These are phyloP conservation scores for Stylophora pistillata DNA, from an alignment of 64 coral and sea anemone species.

Conservation along the genomic window DNA sequence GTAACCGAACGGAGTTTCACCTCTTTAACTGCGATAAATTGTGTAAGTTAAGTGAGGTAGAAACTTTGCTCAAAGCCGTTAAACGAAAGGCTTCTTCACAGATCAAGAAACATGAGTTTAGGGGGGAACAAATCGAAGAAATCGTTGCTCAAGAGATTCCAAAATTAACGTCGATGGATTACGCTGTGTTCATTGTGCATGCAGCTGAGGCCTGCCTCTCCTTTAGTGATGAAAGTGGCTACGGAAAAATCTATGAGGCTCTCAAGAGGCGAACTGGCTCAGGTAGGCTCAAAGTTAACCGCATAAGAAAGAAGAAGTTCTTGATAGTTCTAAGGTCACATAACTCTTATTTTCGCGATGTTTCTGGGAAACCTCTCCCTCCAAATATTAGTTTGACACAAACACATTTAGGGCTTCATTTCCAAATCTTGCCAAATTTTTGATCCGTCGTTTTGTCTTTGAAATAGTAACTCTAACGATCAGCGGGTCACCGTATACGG, in stretches of 20 bases:
- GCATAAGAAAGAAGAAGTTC: no score
- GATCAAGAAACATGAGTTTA: neutral
- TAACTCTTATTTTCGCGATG: no score
- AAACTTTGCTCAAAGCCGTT: neutral
- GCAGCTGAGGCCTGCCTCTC: neutral
- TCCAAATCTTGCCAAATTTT: no score
- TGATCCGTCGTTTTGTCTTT: no score
- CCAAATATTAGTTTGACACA: no score
- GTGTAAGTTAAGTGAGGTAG: neutral
- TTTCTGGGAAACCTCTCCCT: no score
- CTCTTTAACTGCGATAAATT: conserved; percentile 4
- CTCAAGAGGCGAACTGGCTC: neutral
- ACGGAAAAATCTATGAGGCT: conserved; percentile 10
- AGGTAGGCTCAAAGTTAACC: neutral
- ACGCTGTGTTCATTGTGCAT: conserved; percentile 20
- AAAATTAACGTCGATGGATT: neutral
- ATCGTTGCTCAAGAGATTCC: neutral
- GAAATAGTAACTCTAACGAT: no score
- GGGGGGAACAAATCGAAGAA: neutral
- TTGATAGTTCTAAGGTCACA: no score
- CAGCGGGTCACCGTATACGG: no score
- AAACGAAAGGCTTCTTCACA: neutral
- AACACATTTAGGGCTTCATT: no score
- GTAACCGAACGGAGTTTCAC: neutral
- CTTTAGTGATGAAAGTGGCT: neutral